phyloP scores from a whole-genome alignment of 2,888 invertebrate genomes.

The Eupithecia exiguata region DNA sequence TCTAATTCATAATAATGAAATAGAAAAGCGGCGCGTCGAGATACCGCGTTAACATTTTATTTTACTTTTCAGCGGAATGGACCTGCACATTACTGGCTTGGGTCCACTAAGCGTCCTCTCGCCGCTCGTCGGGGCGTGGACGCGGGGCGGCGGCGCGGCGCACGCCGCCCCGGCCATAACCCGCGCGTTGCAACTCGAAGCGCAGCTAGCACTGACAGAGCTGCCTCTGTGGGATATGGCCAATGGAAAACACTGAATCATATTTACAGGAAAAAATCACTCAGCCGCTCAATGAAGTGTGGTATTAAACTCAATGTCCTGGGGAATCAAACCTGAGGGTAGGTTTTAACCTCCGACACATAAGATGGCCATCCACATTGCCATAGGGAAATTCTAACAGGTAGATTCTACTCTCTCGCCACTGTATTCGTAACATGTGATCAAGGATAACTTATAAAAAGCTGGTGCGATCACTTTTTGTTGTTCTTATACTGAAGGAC shows the following conservation, averaged over 20 bases:
- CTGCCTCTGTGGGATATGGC: slow-evolving; percentile 49
- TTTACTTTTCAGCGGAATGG: slow-evolving; percentile 62
- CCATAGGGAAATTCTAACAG: no score
- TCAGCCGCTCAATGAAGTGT: background rate
- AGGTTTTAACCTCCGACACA: no score
- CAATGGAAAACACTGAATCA: slow-evolving; percentile 48
- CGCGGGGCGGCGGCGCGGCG: slow-evolving; percentile 56
- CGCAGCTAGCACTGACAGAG: slow-evolving; percentile 66
- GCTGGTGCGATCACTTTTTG: no score
- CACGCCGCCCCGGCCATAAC: slow-evolving; percentile 67
- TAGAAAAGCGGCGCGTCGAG: no score
- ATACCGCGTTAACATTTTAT: no score
- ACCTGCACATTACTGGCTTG: slow-evolving; percentile 76
- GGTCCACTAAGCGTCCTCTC: slow-evolving; percentile 68
- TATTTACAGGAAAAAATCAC: background rate
- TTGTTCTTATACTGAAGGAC: no score
- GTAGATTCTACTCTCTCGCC: no score
- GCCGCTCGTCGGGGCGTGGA: slow-evolving; percentile 51
- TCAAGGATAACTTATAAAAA: no score
- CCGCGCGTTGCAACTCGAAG: slow-evolving; percentile 64
- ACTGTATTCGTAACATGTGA: no score
- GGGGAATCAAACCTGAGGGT: no score
- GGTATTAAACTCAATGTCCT: no score
- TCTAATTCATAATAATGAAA: slow-evolving; percentile 67
- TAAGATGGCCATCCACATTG: no score